A percentile compares a stretch with the other conserved stretches of the same genome.
These are phyloP conservation scores for Gobiocypris rarus DNA, from an alignment of 2,113 vertebrate species.

Conservation along the genomic window DNA sequence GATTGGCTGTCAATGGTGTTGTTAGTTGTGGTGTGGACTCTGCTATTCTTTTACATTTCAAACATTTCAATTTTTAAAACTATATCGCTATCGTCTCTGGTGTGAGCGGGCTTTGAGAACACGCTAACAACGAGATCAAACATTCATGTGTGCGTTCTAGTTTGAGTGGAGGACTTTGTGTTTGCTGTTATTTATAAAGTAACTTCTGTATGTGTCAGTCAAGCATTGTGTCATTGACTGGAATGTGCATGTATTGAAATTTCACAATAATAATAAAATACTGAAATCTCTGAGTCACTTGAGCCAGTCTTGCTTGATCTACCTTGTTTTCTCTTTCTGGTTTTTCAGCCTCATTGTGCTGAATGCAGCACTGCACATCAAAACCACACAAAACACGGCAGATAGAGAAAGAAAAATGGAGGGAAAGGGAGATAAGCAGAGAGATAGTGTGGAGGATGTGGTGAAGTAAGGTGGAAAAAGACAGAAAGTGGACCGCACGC, in stretches of 20 bases:
- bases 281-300: neutral
- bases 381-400: neutral
- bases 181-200: conserved; percentile 7
- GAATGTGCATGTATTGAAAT: neutral
- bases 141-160: neutral
- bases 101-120: no score
- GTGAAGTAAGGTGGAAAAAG: neutral
- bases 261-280: neutral
- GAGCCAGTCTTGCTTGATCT: neutral
- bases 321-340: neutral
- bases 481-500: neutral
- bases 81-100: no score
- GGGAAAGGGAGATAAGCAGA: conserved; percentile 9
- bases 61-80: no score
- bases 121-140: neutral
- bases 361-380: neutral
- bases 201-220: neutral
- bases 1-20: no score
- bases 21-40: no score
- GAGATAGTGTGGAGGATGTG: conserved; percentile 16
- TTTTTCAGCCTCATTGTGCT: neutral
- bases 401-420: neutral
- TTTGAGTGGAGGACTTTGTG: no score
- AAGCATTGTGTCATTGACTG: neutral
- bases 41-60: no score